Evolutionary conservation across 1,140 invertebrate species (phyloP).

Genomic region (Cherax destructor): DNA sequence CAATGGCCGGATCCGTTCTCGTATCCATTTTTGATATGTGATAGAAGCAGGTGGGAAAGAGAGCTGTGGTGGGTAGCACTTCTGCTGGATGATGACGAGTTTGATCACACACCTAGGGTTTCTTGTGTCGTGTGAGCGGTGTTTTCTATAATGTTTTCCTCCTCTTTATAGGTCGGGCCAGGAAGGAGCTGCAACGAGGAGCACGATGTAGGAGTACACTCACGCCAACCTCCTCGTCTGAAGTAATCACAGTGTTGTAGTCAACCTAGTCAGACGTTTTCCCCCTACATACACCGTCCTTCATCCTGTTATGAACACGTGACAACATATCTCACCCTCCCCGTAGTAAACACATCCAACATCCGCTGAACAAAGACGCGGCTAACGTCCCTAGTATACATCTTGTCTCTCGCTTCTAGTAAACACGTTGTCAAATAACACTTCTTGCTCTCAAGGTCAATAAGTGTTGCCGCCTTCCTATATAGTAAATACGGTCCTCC

Average conservation of each 20-base stretch:
- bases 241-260: background rate
- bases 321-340: background rate
- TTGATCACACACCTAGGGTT: background rate
- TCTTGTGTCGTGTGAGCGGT: background rate
- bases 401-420: too few species aligned
- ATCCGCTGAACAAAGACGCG: too few species aligned
- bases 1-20: too few species aligned
- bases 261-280: background rate
- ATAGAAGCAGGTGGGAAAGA: too few species aligned
- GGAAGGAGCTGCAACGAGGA: constrained; percentile 15
- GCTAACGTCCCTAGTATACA: too few species aligned
- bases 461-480: too few species aligned
- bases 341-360: too few species aligned
- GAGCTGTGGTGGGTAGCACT: too few species aligned
- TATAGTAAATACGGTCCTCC: too few species aligned
- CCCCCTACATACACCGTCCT: background rate
- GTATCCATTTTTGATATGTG: too few species aligned
- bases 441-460: too few species aligned
- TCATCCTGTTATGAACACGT: background rate
- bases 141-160: background rate
- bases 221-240: background rate
- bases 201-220: background rate
- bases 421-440: too few species aligned
- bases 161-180: background rate
- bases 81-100: background rate